Percentiles rank a stretch among this genome's conserved stretches.
Evolutionary conservation across 2,888 invertebrate species (phyloP).

Genomic region (Lasioglossum malachurum): DNA sequence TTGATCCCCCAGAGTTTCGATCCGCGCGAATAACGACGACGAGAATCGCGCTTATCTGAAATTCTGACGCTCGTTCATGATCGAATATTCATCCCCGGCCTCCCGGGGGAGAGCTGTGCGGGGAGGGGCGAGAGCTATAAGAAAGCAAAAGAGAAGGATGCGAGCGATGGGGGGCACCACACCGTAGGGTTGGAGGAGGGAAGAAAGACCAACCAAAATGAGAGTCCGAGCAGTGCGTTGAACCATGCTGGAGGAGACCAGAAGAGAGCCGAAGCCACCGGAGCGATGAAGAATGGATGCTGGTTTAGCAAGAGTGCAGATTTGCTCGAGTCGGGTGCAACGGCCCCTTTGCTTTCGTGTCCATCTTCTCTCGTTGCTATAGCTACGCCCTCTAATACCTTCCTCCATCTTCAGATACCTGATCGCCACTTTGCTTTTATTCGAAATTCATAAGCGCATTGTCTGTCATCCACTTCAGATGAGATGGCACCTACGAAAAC

Average conservation of each 20-base stretch:
- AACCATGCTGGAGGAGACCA: constrained; percentile 66
- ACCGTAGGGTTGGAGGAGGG: constrained; percentile 40
- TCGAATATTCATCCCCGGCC: constrained; percentile 69
- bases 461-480: constrained; percentile 78
- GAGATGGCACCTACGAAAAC: constrained; percentile 38
- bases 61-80: constrained; percentile 66
- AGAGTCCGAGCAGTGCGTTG: constrained; percentile 67
- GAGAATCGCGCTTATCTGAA: constrained; percentile 67
- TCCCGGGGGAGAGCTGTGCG: constrained; percentile 42
- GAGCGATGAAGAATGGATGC: constrained; percentile 82
- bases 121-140: constrained; percentile 19
- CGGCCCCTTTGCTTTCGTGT: constrained; percentile 80
- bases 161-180: constrained; percentile 25
- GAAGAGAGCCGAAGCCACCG: constrained; percentile 73
- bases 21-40: constrained; percentile 58
- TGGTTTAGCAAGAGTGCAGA: constrained; percentile 83
- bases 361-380: constrained; percentile 77
- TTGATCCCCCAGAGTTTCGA: constrained; percentile 63
- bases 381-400: constrained; percentile 78
- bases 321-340: constrained; percentile 82
- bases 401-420: constrained; percentile 66
- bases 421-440: constrained; percentile 77
- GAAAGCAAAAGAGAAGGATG: constrained; percentile 51
- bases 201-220: constrained; percentile 60
- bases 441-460: constrained; percentile 78